phyloP scores from a whole-genome alignment of 1,140 invertebrate species.

The Zaprionus kolodkinae region DNA sequence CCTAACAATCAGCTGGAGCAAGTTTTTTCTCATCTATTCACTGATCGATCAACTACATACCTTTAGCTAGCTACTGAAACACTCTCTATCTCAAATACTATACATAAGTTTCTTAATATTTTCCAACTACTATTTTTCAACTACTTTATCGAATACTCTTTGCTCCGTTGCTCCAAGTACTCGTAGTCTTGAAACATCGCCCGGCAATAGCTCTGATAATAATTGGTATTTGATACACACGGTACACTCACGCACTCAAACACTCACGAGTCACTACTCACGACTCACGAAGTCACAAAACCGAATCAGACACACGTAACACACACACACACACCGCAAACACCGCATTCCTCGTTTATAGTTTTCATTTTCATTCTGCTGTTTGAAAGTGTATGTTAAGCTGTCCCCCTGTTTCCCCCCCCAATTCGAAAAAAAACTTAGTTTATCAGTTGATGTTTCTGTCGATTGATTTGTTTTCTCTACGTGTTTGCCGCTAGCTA shows the following conservation, averaged over 20 bases:
- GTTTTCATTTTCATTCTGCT: conserved; percentile 48
- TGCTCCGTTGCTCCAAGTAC: conserved; percentile 28
- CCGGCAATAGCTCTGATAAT: conserved; percentile 70
- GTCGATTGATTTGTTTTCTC: conserved; percentile 73
- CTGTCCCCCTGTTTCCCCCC: conserved; percentile 36
- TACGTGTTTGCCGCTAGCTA: conserved; percentile 69
- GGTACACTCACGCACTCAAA: conserved; percentile 19
- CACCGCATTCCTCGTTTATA: conserved; percentile 40
- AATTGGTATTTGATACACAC: conserved; percentile 75
- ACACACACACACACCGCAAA: conserved; percentile 22
- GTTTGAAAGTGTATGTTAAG: conserved; percentile 46
- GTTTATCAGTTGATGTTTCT: conserved; percentile 72
- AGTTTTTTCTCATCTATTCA: conserved; percentile 38
- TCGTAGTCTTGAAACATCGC: conserved; percentile 20
- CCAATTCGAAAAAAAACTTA: conserved; percentile 40
- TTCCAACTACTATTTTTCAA: conserved; percentile 22
- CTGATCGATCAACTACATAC: conserved; percentile 32
- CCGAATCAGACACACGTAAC: conserved; percentile 33
- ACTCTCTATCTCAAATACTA: conserved; percentile 25
- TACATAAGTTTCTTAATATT: conserved; percentile 33
- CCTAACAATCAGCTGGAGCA: conserved; percentile 28
- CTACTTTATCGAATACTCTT: conserved; percentile 21
- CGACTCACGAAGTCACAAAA: conserved; percentile 26
- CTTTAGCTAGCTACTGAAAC: conserved; percentile 37
- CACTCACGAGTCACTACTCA: conserved; percentile 9